phyloP scores from a whole-genome alignment of 2,113 vertebrate species.

The Gallinago jamesoni region DNA sequence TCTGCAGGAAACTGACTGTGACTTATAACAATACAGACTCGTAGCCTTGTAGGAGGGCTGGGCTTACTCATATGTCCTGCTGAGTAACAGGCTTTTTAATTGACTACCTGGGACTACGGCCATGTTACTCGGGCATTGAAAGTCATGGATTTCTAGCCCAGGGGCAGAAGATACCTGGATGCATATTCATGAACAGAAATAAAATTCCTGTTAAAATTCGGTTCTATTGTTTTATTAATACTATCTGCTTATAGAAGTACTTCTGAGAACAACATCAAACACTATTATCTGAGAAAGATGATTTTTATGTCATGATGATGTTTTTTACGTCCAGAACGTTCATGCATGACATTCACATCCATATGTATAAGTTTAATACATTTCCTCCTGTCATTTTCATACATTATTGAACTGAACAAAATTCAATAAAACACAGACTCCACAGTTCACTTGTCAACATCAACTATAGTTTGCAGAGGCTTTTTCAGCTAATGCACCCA shows the following conservation, averaged over 20 bases:
- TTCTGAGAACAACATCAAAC: slow-evolving; percentile 34
- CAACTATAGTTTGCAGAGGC: slow-evolving; percentile 1
- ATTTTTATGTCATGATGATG: background rate
- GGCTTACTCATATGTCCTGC: background rate
- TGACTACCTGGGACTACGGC: background rate
- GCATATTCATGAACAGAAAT: slow-evolving; percentile 18
- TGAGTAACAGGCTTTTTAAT: background rate
- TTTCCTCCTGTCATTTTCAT: slow-evolving; percentile 54
- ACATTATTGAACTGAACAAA: slow-evolving; percentile 52
- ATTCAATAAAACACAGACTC: slow-evolving; percentile 44
- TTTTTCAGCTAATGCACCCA: background rate
- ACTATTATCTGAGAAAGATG: background rate
- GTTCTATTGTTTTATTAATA: background rate
- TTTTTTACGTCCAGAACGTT: slow-evolving; percentile 28
- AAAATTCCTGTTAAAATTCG: background rate
- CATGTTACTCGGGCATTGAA: background rate
- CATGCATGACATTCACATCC: slow-evolving; percentile 41
- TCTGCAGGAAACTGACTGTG: background rate
- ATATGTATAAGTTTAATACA: slow-evolving; percentile 40
- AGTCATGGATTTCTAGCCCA: background rate
- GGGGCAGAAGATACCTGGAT: background rate
- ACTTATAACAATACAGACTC: background rate
- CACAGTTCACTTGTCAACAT: slow-evolving; percentile 41
- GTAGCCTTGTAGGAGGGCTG: background rate
- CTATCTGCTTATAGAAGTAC: slow-evolving; percentile 9